Evolutionary conservation across 2,888 invertebrate genomes (phyloP).

Genomic region (Phorcus lineatus): DNA sequence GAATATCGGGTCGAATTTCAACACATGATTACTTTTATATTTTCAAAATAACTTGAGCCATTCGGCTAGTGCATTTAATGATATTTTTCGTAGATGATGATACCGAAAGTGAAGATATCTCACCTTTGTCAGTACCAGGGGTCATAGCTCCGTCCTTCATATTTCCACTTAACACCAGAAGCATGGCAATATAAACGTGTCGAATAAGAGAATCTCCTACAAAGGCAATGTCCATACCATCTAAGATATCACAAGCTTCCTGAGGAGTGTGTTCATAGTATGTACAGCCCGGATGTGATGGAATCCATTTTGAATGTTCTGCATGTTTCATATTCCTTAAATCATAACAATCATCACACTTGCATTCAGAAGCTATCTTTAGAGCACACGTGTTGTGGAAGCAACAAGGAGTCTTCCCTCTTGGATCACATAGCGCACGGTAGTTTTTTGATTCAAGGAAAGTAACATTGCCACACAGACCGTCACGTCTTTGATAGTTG

Average conservation of each 20-base stretch:
- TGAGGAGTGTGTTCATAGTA: neutral
- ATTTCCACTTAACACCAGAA: constrained; percentile 19
- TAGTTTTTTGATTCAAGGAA: neutral
- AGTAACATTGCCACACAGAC: neutral
- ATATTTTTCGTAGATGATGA: too few relatives aligned
- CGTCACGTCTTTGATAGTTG: neutral
- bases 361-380: constrained; percentile 30
- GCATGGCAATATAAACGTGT: constrained; percentile 35
- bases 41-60: too few relatives aligned
- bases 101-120: too few relatives aligned
- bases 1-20: too few relatives aligned
- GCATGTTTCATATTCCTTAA: constrained; percentile 23
- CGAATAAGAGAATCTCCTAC: constrained; percentile 40
- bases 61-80: too few relatives aligned
- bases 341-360: constrained; percentile 38
- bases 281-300: constrained; percentile 18
- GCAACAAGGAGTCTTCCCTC: constrained; percentile 40
- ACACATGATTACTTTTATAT: too few relatives aligned
- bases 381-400: constrained; percentile 33
- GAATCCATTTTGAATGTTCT: constrained; percentile 36
- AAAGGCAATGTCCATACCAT: constrained; percentile 30
- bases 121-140: constrained; percentile 26
- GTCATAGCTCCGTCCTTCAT: constrained; percentile 28
- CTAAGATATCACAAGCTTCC: constrained; percentile 24
- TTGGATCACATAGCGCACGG: constrained; percentile 38